These are phyloP conservation scores for Drepanosiphum platanoidis DNA, from an alignment of 2,888 invertebrate species.

Conservation along the genomic window DNA sequence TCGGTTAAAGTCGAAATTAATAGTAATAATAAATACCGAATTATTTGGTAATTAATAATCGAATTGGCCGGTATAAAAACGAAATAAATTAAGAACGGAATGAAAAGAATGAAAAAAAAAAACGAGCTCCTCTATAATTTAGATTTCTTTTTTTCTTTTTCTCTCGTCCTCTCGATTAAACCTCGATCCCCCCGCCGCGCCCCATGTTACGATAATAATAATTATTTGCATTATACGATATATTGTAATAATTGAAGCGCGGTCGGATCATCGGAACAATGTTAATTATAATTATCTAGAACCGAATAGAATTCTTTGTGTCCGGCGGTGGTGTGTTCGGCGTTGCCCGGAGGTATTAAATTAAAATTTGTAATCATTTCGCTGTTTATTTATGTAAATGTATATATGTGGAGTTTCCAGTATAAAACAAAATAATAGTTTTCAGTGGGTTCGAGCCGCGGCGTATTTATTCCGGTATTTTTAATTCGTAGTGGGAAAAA, in stretches of 20 bases:
- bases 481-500: background rate
- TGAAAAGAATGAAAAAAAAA: background rate
- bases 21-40: background rate
- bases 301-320: background rate
- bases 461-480: background rate
- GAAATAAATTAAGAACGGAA: too few relatives aligned
- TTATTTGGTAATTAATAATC: background rate
- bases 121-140: background rate
- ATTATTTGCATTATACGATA: background rate
- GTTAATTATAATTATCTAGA: background rate
- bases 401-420: background rate
- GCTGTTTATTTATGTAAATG: constrained; percentile 28
- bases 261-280: background rate
- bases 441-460: background rate
- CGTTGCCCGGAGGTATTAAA: background rate
- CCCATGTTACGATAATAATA: background rate
- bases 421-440: background rate
- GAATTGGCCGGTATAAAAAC: background rate
- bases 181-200: too few relatives aligned
- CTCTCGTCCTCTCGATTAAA: too few relatives aligned
- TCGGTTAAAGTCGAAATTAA: background rate
- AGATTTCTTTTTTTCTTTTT: too few relatives aligned
- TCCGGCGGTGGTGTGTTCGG: background rate
- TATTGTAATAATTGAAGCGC: background rate
- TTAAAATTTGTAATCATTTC: constrained; percentile 17